These are phyloP conservation scores for Hypena proboscidalis DNA, from an alignment of 2,888 invertebrate genomes.

Conservation along the genomic window DNA sequence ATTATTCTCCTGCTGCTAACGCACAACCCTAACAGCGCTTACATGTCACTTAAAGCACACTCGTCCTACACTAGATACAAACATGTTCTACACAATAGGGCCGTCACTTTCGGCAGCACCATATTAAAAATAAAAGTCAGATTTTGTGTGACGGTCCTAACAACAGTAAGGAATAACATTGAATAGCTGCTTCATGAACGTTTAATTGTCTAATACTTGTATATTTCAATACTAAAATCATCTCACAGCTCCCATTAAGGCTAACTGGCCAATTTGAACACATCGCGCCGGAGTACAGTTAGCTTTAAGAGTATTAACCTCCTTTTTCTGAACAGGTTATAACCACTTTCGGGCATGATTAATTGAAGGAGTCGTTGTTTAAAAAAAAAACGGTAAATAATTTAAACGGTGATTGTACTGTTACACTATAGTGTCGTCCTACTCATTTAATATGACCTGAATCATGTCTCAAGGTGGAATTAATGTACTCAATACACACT, in stretches of 20 bases:
- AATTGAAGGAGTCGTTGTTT: no score
- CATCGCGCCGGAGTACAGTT: constrained; percentile 51
- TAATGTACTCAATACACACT: no score
- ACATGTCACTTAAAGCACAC: constrained; percentile 33
- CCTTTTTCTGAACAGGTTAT: constrained; percentile 4
- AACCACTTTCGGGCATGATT: constrained; percentile 7
- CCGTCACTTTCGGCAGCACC: constrained; percentile 30
- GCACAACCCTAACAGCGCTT: constrained; percentile 54
- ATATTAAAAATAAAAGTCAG: constrained; percentile 9
- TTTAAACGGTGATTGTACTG: no score
- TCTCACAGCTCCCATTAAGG: constrained; percentile 82
- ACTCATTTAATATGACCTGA: no score
- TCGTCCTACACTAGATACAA: constrained; percentile 23
- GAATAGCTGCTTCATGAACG: constrained; percentile 33
- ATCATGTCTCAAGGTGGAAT: no score
- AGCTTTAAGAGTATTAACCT: constrained; percentile 31
- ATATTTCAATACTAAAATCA: constrained; percentile 60
- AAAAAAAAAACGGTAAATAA: no score
- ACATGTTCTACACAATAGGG: constrained; percentile 26
- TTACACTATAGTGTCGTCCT: no score
- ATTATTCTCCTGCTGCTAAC: constrained; percentile 80
- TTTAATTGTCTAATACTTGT: constrained; percentile 41
- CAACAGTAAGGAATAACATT: constrained; percentile 38
- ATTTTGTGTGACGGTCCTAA: constrained; percentile 29
- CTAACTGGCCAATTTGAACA: constrained; percentile 78